phyloP scores from a whole-genome alignment of 1,140 invertebrate species.

The Uloborus diversus region DNA sequence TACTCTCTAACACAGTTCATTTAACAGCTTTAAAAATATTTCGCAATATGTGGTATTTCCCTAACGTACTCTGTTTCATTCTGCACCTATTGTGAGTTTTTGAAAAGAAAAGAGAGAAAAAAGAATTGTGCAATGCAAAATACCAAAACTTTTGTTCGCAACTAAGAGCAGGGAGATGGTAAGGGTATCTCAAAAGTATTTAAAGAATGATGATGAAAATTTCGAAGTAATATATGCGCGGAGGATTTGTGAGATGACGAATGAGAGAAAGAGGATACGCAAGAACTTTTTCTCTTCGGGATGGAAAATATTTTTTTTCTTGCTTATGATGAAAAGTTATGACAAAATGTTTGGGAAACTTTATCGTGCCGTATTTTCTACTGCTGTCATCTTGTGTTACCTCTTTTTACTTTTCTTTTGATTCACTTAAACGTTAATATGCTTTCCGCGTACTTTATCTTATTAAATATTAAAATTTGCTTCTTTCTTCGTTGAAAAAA shows the following conservation, averaged over 20 bases:
- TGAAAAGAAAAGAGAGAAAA: background rate
- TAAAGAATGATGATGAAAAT: slow-evolving; percentile 47
- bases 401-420: no score
- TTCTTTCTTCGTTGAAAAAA: no score
- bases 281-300: slow-evolving; percentile 17
- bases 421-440: no score
- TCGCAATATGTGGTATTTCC: slow-evolving; percentile 8
- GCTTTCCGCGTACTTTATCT: no score
- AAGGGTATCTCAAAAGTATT: slow-evolving; percentile 35
- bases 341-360: no score
- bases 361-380: no score
- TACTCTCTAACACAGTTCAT: no score
- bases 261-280: slow-evolving; percentile 12
- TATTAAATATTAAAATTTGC: no score
- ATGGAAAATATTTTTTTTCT: slow-evolving; percentile 32
- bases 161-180: slow-evolving; percentile 4
- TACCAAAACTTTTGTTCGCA: slow-evolving; percentile 34
- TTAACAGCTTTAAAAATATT: background rate
- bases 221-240: slow-evolving; percentile 26
- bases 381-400: no score
- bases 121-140: background rate
- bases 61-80: slow-evolving; percentile 22
- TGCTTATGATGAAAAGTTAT: slow-evolving; percentile 13
- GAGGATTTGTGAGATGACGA: slow-evolving; percentile 19
- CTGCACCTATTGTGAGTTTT: background rate